A percentile compares a stretch with the other conserved stretches of the same genome.
phyloP scores from a whole-genome alignment of 1,140 invertebrate species.

The Drosophila persimilis region DNA sequence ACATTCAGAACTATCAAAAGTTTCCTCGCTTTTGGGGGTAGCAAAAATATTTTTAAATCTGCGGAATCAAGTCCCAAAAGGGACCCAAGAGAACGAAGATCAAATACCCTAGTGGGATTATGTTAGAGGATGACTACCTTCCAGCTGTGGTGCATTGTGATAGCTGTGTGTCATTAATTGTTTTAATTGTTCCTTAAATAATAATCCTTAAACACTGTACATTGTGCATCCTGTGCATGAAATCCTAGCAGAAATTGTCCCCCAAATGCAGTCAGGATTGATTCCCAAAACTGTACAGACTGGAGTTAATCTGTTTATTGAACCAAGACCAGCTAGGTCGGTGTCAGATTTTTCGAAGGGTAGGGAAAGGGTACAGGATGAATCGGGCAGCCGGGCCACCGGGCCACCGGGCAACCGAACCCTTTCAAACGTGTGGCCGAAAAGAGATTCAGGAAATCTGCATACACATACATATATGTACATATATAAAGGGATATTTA shows the following conservation, averaged over 20 bases:
- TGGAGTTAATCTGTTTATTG: conserved; percentile 26
- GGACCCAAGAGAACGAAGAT: too few relatives aligned
- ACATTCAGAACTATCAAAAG: not conserved
- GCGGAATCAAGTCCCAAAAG: not conserved
- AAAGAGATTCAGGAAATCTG: conserved; percentile 60
- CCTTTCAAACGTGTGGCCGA: conserved; percentile 20
- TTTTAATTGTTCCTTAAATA: too few relatives aligned
- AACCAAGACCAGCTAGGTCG: conserved; percentile 30
- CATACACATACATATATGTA: conserved; percentile 48
- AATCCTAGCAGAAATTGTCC: too few relatives aligned
- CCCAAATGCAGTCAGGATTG: conserved; percentile 9
- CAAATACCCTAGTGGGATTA: too few relatives aligned
- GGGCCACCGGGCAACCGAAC: conserved; percentile 13
- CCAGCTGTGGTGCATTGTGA: too few relatives aligned
- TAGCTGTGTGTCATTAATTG: too few relatives aligned
- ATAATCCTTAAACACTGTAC: too few relatives aligned
- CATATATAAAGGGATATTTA: conserved; percentile 56
- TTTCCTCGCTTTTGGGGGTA: not conserved
- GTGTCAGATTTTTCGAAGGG: not conserved
- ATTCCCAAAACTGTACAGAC: not conserved
- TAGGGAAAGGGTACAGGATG: not conserved
- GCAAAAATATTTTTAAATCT: conserved; percentile 5
- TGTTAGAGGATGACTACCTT: too few relatives aligned
- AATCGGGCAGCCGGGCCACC: conserved; percentile 9
- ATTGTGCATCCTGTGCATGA: too few relatives aligned